Conservation (phyloP, 1,140 invertebrate genomes). For the Harpegnathos saltator region DNA sequence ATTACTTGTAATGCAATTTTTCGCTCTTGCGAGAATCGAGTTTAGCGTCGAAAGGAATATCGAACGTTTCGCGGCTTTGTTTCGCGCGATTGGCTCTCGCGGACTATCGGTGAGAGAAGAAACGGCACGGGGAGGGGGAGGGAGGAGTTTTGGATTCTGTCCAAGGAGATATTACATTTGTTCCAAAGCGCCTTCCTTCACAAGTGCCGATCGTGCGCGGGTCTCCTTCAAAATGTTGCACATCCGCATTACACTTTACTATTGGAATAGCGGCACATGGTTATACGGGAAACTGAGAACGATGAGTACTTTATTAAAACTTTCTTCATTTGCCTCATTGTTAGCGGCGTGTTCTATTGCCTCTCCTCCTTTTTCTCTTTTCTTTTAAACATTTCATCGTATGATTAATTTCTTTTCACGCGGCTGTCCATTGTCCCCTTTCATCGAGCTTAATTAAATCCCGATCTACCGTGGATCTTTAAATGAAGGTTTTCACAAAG, state of each 20-base stretch:
- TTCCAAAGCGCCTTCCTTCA: slow-evolving; percentile 15
- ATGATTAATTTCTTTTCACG: slow-evolving; percentile 46
- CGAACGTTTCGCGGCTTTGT: slow-evolving; percentile 11
- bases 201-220: not conserved
- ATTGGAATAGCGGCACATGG: slow-evolving; percentile 1
- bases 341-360: slow-evolving; percentile 1
- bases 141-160: slow-evolving; percentile 27
- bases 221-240: slow-evolving; percentile 21
- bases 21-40: not conserved
- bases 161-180: slow-evolving; percentile 45
- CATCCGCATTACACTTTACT: slow-evolving; percentile 27
- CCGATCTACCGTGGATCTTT: slow-evolving; percentile 51
- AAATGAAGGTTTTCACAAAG: slow-evolving; percentile 43
- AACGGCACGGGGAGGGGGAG: too few relatives aligned
- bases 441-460: slow-evolving; percentile 58
- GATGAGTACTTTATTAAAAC: slow-evolving; percentile 29
- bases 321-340: slow-evolving; percentile 1
- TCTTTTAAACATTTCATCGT: slow-evolving; percentile 6
- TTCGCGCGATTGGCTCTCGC: slow-evolving; percentile 20
- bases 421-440: slow-evolving; percentile 20
- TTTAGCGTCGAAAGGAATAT: slow-evolving; percentile 12
- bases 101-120: not conserved
- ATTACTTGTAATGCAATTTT: slow-evolving; percentile 21
- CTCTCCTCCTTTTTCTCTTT: slow-evolving; percentile 33
- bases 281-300: slow-evolving; percentile 15